Base-by-base conservation (phyloP, 2,113 vertebrate genomes). In the Cochlearius cochlearius region DNA sequence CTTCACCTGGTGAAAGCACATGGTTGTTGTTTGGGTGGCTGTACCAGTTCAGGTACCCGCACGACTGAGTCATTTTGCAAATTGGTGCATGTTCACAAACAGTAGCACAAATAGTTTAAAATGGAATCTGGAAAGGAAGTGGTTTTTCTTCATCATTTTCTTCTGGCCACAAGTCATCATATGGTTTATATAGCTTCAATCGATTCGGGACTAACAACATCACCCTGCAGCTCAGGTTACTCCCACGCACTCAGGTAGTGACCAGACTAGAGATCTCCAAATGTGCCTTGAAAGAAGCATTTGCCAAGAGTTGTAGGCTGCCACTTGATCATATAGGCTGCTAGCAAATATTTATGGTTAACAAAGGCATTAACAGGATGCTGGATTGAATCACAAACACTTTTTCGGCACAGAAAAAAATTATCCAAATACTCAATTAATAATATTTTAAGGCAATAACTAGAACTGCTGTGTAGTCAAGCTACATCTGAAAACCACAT, bases 281-380 rank as follows among this genome's bases (percentile, higher is more conserved):
- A 26, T 78, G 71, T 49, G 76, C 45, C 63, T 80, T 29, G 50
- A 88, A 22, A 79, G n/a, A 55, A 91, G 12, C 8, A 12, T 77
- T 88, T 83, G 30, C 23, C 41, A 83, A 36, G 7, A 88, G n/a
- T n/a, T 76, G 34, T 29, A 71, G 59, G 47, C 41, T 83, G 50
- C 34, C 69, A 47, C 3, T 80, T 53, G 71, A 63, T 88, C 55
- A 17, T 90, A 68, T 50, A 71, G 59, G 11, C 34, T 81, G 38
- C 43, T 95, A 81, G 52, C 13, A 94, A 96, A 72, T 93, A 96
- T 83, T 96, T 95, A 14, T n/a, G 38, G 43, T 50, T 92, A 89
- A 52, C 16, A 75, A 86, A 93, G 52, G 15, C 56, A 67, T 11
- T 81, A 83, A 56, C 47, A 88, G 60, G 49, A 74, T 88, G 60